Conservation (phyloP, 2,797 vertebrate genomes). For the Luscinia luscinia region DNA sequence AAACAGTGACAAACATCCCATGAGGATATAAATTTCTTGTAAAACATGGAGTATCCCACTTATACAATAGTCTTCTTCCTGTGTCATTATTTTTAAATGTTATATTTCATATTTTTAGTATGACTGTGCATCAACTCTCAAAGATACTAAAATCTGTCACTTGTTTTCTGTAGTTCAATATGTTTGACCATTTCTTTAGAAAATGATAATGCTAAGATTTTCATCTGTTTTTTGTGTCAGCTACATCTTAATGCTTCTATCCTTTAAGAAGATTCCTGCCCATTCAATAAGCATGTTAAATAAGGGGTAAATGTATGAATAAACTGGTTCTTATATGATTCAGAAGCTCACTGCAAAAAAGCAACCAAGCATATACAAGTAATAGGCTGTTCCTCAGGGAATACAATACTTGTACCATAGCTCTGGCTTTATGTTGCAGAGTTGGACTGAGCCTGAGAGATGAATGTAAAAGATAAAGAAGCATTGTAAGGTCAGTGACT, state of each 20-base stretch:
- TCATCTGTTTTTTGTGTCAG: conserved; percentile 41
- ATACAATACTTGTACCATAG: conserved; percentile 57
- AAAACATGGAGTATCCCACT: neutral
- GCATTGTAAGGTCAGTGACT: conserved; percentile 57
- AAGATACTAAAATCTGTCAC: neutral
- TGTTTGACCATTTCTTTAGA: neutral
- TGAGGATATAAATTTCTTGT: neutral
- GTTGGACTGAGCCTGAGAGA: conserved; percentile 27
- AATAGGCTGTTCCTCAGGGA: conserved; percentile 37
- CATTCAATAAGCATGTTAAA: conserved; percentile 52
- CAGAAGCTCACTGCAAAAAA: conserved; percentile 49
- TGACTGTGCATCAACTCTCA: neutral
- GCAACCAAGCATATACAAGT: conserved; percentile 55
- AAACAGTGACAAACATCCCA: neutral
- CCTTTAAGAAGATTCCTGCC: conserved; percentile 24
- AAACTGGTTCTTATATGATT: conserved; percentile 54
- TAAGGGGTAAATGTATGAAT: conserved; percentile 52
- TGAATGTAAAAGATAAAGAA: conserved; percentile 54
- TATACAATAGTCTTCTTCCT: neutral
- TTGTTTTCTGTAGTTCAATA: neutral
- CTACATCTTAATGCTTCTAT: conserved; percentile 57
- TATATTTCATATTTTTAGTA: neutral
- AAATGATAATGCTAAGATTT: neutral
- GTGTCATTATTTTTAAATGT: neutral
- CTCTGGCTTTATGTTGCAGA: conserved; percentile 48